Evolutionary conservation across 2,888 invertebrate species (phyloP), one percentile per base, ranked within the genome.

Genomic region (Leucophenga maculata): DNA sequence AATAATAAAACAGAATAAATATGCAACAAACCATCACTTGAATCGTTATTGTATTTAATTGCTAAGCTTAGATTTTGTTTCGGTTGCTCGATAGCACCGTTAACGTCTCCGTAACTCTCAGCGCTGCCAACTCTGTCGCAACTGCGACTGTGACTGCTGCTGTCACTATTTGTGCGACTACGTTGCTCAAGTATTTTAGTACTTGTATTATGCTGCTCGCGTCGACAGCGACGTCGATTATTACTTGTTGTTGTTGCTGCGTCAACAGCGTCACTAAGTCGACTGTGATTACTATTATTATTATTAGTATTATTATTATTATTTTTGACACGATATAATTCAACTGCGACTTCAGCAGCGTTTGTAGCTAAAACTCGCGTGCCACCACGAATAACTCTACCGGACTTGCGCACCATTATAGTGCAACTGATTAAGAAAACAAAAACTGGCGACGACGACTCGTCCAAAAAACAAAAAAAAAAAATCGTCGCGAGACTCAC

Each of bases 371-470:
- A 68, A 69, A 73, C 69, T 72, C 83, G 83, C 59, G 44, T 64
- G 76, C 80, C 76, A 78, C 76, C 75, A 78, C 78, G 77, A 78
- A 78, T 83, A 76, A 83, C 84, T 82, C 84, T 81, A 81, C 80
- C 80, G 76, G 80, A 81, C 84, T 81, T 81, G 80, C 80, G 80
- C 82, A 81, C 84, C 80, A 81, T 81, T 81, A 76, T 82, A 77
- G 78, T 83, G 82, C 80, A 80, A 83, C 82, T 81, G 80, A 83
- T 82, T 80, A 82, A 74, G 70, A 77, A 79, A 79, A 83, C 71
- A 67, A 71, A 54, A n/a, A n/a, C n/a, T n/a, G n/a, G 72, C 72
- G 62, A 69, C 50, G 46, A 46, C 46, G 46, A 46, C 6, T 46
- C 6, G n/a, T n/a, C 46, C 3, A 62, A 39, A n/a, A n/a, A n/a